Evolutionary conservation across 1,140 invertebrate genomes (phyloP), one percentile per base, ranked within the genome.

Genomic region (Tachypleus tridentatus): DNA sequence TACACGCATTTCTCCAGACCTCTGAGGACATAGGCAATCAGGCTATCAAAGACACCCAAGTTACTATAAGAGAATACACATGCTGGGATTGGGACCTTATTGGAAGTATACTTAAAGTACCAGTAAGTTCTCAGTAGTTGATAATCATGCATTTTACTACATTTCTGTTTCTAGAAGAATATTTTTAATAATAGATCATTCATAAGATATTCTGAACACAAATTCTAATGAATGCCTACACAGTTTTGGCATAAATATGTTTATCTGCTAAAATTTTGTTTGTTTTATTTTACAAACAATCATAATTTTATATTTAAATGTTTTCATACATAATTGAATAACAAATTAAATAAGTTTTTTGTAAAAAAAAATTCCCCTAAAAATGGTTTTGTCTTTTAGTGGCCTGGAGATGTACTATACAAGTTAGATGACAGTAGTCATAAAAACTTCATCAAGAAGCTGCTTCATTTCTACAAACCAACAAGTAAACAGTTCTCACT

Each of bases 1-100:
- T 29, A 29, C 29, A 29, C 29, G 2, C 29, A 59, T 67, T 64
- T 61, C 74, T 74, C 6, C 67, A 82, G 78, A 81, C 83, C 65
- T 76, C 76, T 62, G 82, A 83, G 67, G 87, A 90, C 69, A 71
- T 76, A 60, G 74, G 80, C 57, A 71, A 70, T 54, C 77, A 79
- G 57, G 81, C 82, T 58, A 81, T 93, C 3, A 83, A 83, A 72
- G 86, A 89, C 63, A 87, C 87, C 0, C 81, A 85, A 49, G 89
- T 93, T 3, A 77, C 91, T 62, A 80, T 81, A 29, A 84, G 83
- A 68, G 85, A 87, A 64, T 85, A 87, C 7, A 82, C 81, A 51
- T 78, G 80, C 5, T 94, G 91, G 91, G 85, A 93, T 74, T 93
- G 90, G 91, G 85, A 87, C 70, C 79, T 88, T 29, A 86, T 93